These are phyloP conservation scores for Tiliqua scincoides DNA, from an alignment of 2,113 vertebrate genomes.

Conservation along the genomic window DNA sequence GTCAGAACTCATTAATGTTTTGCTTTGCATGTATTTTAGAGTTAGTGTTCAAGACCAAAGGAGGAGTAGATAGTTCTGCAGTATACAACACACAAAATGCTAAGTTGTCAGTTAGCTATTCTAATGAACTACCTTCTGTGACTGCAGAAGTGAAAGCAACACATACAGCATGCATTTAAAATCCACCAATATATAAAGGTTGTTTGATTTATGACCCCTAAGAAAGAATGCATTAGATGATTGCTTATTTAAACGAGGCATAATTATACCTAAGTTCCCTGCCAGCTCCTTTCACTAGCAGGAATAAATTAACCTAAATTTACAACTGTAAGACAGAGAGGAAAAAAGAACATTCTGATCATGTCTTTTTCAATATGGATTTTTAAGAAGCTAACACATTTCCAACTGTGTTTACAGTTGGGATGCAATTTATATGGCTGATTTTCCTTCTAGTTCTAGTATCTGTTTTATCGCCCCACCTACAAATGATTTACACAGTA, in stretches of 20 bases:
- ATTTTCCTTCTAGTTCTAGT: neutral
- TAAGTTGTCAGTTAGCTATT: neutral
- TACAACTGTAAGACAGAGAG: neutral
- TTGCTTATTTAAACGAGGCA: slow-evolving; percentile 10
- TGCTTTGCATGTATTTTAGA: neutral
- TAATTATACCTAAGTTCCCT: neutral
- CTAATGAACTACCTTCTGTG: neutral
- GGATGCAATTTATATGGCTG: neutral
- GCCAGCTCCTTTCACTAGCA: neutral
- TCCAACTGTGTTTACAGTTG: neutral
- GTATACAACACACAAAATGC: neutral
- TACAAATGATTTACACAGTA: neutral
- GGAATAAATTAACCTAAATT: neutral
- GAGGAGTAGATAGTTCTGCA: neutral
- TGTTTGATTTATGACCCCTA: slow-evolving; percentile 3
- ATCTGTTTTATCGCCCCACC: neutral
- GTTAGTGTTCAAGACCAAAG: neutral
- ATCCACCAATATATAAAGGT: neutral
- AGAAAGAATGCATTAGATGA: slow-evolving; percentile 15
- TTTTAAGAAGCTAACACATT: neutral
- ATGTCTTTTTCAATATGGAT: neutral
- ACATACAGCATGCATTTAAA: neutral
- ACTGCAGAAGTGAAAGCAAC: neutral
- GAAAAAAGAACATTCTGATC: fast-evolving
- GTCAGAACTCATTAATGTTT: neutral